Base-by-base conservation (phyloP, 2,888 invertebrate genomes). In the Steinernema hermaphroditum region DNA sequence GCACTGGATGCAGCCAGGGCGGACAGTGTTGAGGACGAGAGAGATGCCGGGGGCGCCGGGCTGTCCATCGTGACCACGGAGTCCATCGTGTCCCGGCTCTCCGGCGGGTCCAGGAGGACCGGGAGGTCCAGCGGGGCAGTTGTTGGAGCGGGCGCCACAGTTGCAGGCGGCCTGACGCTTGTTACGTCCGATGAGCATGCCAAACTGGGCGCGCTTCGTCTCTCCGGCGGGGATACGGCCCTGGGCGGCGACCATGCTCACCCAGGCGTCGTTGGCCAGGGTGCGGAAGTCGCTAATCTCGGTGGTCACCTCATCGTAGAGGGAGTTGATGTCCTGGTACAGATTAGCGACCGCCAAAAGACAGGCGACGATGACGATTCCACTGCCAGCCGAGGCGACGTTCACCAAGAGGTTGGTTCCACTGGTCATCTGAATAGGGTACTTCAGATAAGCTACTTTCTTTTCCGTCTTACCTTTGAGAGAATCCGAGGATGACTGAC, bases 81-180 rank as follows among this genome's bases (percentile, higher is more conserved):
- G 54, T 74, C 82, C 82, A 22, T 79, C 79, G 22, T 68, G 43
- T 71, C 82, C 82, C 9, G 72, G 62, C 1, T 69, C 69, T 73
- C 83, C 82, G 27, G 75, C 76, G 41, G 77, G 76, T 72, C 82
- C 82, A 29, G 82, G 77, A n/a, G 81, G 77, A 62, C 82, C 82
- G 41, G 77, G 77, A 43, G 81, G 81, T 27, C 77, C 77, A 41
- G 72, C 72, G 22, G 74, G 74, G 72, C 74, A 74, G 14, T 29
- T 34, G 46, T 74, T 73, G 73, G 41, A 32, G 72, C 70, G 78
- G 72, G 73, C 75, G 1, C 72, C 72, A 41, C 72, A 72, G 29
- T 24, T 24, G 69, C 72, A 72, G 14, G 72, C 22, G 14, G 72
- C 72, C n/a, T 75, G 22, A 34, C 75, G 69, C 74, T 75, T 75